Conservation (phyloP, 2,113 vertebrate species). For the human region DNA sequence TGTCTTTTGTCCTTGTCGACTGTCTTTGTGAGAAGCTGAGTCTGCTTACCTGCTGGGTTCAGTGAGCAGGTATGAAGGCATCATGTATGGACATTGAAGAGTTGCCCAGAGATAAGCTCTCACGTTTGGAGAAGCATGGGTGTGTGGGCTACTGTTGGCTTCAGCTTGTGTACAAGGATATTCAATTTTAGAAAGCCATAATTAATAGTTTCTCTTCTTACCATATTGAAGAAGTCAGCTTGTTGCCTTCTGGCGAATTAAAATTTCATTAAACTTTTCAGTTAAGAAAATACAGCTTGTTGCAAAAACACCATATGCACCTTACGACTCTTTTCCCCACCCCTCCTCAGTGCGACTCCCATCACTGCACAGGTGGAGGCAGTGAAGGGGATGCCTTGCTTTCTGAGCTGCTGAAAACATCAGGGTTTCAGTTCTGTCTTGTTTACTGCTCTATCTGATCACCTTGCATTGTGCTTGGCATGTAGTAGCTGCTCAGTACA, state of each 20-base stretch:
- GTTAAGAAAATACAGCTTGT: background rate
- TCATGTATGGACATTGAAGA: rapidly evolving
- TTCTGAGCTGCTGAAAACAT: background rate
- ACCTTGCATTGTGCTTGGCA: background rate
- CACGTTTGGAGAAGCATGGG: rapidly evolving
- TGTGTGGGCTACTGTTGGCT: background rate
- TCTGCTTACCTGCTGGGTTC: background rate
- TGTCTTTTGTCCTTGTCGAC: background rate
- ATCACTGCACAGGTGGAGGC: background rate
- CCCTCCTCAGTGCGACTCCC: background rate
- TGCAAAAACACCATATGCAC: background rate
- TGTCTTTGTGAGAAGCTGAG: background rate
- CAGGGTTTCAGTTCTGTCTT: background rate
- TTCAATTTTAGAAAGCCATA: background rate
- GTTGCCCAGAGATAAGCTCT: rapidly evolving
- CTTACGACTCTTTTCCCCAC: too few relatives aligned
- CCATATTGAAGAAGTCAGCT: background rate
- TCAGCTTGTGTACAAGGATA: background rate
- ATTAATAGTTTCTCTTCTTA: background rate
- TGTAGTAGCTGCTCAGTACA: rapidly evolving
- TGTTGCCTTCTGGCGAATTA: background rate
- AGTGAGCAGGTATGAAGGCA: background rate
- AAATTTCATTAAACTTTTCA: background rate
- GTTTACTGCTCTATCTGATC: background rate
- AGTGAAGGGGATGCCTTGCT: rapidly evolving